A percentile compares a stretch with the other conserved stretches of the same genome.
Conservation (phyloP, 2,888 invertebrate species). For the Tachina lurida region DNA sequence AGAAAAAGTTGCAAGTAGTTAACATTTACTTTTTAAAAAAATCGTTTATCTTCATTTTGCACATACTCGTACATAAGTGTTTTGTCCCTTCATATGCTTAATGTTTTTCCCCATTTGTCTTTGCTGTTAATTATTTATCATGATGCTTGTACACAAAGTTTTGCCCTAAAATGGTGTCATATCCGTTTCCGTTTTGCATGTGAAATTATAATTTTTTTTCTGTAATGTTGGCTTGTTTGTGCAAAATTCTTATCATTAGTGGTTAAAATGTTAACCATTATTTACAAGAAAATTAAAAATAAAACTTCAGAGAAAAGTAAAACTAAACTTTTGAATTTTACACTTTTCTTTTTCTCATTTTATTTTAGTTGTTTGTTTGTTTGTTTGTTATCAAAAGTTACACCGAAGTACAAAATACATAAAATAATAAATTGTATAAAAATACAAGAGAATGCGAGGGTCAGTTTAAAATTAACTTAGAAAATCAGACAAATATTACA, state of each 20-base stretch:
- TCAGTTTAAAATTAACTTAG: neutral
- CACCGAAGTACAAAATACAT: slow-evolving; percentile 35
- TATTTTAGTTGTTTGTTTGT: slow-evolving; percentile 21
- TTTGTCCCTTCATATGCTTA: slow-evolving; percentile 14
- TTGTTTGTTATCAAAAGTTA: slow-evolving; percentile 45
- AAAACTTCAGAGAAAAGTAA: slow-evolving; percentile 13
- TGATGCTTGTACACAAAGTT: slow-evolving; percentile 42
- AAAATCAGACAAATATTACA: neutral
- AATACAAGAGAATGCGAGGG: neutral
- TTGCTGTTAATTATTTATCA: slow-evolving; percentile 56
- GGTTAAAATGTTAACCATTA: slow-evolving; percentile 59
- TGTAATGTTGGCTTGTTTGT: slow-evolving; percentile 24
- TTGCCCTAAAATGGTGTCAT: slow-evolving; percentile 62
- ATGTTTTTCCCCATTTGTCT: slow-evolving; percentile 48
- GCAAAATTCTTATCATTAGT: slow-evolving; percentile 56
- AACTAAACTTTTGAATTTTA: slow-evolving; percentile 39
- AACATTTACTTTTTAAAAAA: neutral
- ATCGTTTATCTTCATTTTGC: slow-evolving; percentile 19
- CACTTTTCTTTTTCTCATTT: slow-evolving; percentile 1
- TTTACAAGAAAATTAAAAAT: slow-evolving; percentile 49
- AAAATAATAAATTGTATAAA: slow-evolving; percentile 38
- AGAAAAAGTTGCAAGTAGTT: neutral
- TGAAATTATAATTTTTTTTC: slow-evolving; percentile 40
- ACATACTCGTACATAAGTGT: neutral
- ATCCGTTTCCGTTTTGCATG: slow-evolving; percentile 62